Evolutionary conservation across 2,888 invertebrate species (phyloP).

Genomic region (Cataglyphis cursor): DNA sequence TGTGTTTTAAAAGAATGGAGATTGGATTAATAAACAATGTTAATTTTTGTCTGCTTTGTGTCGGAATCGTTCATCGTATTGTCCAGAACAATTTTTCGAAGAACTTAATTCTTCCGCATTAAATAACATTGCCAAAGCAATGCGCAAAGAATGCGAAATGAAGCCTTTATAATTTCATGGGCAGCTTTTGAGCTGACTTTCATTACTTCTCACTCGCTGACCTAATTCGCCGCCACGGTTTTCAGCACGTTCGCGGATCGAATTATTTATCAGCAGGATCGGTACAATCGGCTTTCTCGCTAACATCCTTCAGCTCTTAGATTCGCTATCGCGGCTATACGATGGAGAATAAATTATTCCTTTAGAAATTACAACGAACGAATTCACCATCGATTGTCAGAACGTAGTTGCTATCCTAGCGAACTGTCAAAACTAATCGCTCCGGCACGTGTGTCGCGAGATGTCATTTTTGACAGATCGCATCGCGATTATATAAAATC

Average conservation of each 20-base stretch:
- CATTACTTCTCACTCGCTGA: conserved; percentile 64
- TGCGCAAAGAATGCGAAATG: conserved; percentile 5
- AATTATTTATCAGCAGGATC: conserved; percentile 71
- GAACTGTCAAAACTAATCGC: background rate
- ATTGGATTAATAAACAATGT: background rate
- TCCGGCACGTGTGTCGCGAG: background rate
- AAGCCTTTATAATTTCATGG: conserved; percentile 57
- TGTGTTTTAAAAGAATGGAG: background rate
- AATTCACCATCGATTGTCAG: conserved; percentile 37
- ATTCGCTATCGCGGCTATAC: conserved; percentile 11
- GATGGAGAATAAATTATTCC: conserved; percentile 59
- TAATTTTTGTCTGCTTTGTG: background rate
- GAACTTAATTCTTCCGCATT: background rate
- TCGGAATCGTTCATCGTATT: background rate
- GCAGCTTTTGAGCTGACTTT: conserved; percentile 66
- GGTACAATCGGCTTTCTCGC: conserved; percentile 56
- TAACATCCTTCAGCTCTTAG: conserved; percentile 33
- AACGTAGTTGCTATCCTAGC: background rate
- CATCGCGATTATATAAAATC: conserved; percentile 44
- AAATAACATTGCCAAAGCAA: conserved; percentile 1
- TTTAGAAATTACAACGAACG: conserved; percentile 36
- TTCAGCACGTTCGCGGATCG: conserved; percentile 50
- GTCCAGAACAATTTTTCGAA: background rate
- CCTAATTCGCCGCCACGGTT: conserved; percentile 67
- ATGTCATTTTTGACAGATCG: background rate